Conservation (phyloP, 2,797 vertebrate species). For the Carduelis carduelis region DNA sequence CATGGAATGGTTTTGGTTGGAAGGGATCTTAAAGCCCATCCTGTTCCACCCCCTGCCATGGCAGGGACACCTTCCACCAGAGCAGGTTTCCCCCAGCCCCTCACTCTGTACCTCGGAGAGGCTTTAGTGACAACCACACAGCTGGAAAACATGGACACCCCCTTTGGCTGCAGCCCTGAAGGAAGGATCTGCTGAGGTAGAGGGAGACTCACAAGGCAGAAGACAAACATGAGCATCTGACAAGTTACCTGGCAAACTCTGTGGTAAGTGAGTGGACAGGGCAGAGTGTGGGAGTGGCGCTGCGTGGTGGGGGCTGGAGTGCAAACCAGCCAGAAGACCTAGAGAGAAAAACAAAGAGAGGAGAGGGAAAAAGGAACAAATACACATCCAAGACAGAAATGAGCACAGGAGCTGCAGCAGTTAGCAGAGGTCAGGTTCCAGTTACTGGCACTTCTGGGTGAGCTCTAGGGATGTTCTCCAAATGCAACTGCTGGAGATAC, state of each 20-base stretch:
- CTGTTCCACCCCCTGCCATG: neutral
- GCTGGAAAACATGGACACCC: neutral
- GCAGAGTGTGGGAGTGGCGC: conserved; percentile 77
- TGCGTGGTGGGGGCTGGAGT: conserved; percentile 77
- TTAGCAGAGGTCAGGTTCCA: neutral
- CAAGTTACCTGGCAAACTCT: conserved; percentile 82
- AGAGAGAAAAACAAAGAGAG: conserved; percentile 71
- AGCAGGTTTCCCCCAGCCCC: neutral
- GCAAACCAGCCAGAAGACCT: conserved; percentile 84
- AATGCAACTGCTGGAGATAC: neutral
- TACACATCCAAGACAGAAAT: conserved; percentile 55
- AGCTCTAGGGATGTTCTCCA: neutral
- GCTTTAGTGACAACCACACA: neutral
- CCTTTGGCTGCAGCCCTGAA: neutral
- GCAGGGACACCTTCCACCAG: neutral
- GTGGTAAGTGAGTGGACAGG: conserved; percentile 78
- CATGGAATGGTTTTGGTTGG: neutral
- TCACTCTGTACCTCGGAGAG: neutral
- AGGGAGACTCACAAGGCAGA: neutral
- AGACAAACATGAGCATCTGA: conserved; percentile 9
- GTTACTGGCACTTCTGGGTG: neutral
- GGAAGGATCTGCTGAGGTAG: neutral
- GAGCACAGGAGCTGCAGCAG: conserved; percentile 17
- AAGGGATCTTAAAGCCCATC: neutral
- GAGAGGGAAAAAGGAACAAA: conserved; percentile 59